phyloP scores from a whole-genome alignment of 2,797 vertebrate species.

The Sandelia bainsii region DNA sequence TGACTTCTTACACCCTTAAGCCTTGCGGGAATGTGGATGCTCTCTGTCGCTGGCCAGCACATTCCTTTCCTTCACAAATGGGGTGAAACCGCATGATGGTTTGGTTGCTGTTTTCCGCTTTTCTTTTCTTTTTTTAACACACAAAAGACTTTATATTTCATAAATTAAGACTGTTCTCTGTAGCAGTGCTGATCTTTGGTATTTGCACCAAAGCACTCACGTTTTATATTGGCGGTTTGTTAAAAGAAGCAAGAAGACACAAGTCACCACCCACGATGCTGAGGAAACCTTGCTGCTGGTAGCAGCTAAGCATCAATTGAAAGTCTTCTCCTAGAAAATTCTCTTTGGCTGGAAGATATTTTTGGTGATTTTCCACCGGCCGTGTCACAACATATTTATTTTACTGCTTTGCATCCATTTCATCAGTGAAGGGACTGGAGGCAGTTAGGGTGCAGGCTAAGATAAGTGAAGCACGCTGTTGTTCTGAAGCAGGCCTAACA shows the following conservation, averaged over 20 bases:
- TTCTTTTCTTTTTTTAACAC: slow-evolving; percentile 34
- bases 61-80: slow-evolving; percentile 45
- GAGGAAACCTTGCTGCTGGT: slow-evolving; percentile 19
- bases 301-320: slow-evolving; percentile 5
- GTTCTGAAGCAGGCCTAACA: background rate
- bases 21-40: slow-evolving; percentile 35
- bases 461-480: background rate
- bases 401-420: slow-evolving; percentile 14
- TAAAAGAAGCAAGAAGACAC: slow-evolving; percentile 11
- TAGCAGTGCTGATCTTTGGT: slow-evolving; percentile 31
- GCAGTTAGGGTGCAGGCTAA: background rate
- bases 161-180: slow-evolving; percentile 31
- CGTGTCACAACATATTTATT: slow-evolving; percentile 5
- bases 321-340: slow-evolving; percentile 1
- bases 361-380: slow-evolving; percentile 15
- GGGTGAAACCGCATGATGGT: slow-evolving; percentile 28
- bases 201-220: slow-evolving; percentile 65
- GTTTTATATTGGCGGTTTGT: slow-evolving; percentile 6
- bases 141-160: slow-evolving; percentile 14
- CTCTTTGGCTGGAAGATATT: slow-evolving; percentile 20
- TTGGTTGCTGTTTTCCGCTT: slow-evolving; percentile 48
- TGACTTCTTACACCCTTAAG: slow-evolving; percentile 7
- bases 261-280: background rate
- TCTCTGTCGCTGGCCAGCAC: slow-evolving; percentile 22
- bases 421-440: background rate